Evolutionary conservation across 2,888 invertebrate genomes (phyloP), one percentile per base, ranked within the genome.

Genomic region (Leptothorax acervorum): DNA sequence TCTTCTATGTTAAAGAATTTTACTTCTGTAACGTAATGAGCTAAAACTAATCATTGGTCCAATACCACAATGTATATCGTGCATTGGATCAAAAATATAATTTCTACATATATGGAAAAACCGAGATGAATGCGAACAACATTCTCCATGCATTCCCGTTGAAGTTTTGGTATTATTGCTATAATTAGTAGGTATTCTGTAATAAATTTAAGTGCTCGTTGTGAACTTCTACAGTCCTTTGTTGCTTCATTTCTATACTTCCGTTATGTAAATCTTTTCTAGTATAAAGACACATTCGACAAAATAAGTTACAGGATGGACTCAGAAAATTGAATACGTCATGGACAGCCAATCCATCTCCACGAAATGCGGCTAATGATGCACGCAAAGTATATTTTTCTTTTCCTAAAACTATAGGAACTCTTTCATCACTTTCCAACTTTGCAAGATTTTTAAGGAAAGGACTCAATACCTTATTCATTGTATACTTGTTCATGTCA

Each of bases 231-330:
- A 35, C 12, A 62, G 18, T 62, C 12, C 62, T 75, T 48, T 8
- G 0, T 51, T 48, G 48, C 2, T 35, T 75, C 9, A 66, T 42
- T 65, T 39, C n/a, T 42, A 28, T 28, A 12, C 11, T n/a, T 5
- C 53, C 53, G 23, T 53, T 28, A 62, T 63, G 82, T 53, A 86
- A 62, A 42, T 86, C 55, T 51, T 79, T 18, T 51, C 82, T 55
- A 18, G 70, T 53, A 39, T 84, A 75, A 42, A 86, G 28, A 55
- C 76, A 86, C 45, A 79, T 23, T 51, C 82, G 82, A 63, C 86
- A 86, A 35, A 86, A 82, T 28, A 68, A 57, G 55, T 86, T 86
- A 9, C 66, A 31, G 9, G 82, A 73, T 48, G 85, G 82, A 18
- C 82, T 31, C 0, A 85, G 51, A 15, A 85, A 45, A 79, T 83